Percentiles rank a stretch among this genome's conserved stretches.
These are phyloP conservation scores for Drosophila koepferae DNA, from an alignment of 2,888 invertebrate species.

Conservation along the genomic window DNA sequence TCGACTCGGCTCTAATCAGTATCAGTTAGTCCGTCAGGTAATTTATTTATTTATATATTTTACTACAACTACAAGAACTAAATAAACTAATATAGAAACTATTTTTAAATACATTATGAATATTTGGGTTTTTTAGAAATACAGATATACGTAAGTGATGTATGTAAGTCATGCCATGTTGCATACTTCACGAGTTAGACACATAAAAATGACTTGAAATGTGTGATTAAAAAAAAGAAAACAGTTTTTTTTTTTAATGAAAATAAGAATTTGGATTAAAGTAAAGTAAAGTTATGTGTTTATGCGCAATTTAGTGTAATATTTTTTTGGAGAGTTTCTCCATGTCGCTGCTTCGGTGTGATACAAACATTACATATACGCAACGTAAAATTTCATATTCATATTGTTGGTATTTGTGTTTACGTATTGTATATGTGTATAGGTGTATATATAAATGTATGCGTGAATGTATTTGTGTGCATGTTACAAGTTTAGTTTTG, in stretches of 20 bases:
- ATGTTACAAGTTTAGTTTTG: slow-evolving; percentile 33
- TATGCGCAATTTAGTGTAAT: slow-evolving; percentile 55
- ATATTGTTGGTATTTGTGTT: slow-evolving; percentile 9
- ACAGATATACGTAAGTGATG: neutral
- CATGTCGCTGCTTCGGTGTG: slow-evolving; percentile 34
- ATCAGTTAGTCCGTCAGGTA: neutral
- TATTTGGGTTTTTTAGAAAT: neutral
- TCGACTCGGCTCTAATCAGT: neutral
- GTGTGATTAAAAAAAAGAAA: slow-evolving; percentile 40
- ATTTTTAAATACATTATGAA: slow-evolving; percentile 2
- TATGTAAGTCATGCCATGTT: slow-evolving; percentile 30
- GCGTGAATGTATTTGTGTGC: slow-evolving; percentile 24
- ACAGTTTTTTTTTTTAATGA: slow-evolving; percentile 29
- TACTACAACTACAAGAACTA: neutral
- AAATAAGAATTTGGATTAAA: slow-evolving; percentile 42
- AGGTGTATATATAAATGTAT: neutral
- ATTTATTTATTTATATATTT: neutral
- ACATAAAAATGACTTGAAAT: slow-evolving; percentile 39
- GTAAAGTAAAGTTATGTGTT: slow-evolving; percentile 44
- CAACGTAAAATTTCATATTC: slow-evolving; percentile 54
- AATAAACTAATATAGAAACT: slow-evolving; percentile 8
- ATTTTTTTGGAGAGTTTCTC: slow-evolving; percentile 50
- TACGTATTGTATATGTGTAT: neutral
- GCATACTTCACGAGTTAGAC: slow-evolving; percentile 14
- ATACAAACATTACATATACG: slow-evolving; percentile 19